Evolutionary conservation across 64 coral and sea anemone genomes (phyloP), one percentile per base, ranked within the genome.

Genomic region (Hydrozoanthus tunicans): DNA sequence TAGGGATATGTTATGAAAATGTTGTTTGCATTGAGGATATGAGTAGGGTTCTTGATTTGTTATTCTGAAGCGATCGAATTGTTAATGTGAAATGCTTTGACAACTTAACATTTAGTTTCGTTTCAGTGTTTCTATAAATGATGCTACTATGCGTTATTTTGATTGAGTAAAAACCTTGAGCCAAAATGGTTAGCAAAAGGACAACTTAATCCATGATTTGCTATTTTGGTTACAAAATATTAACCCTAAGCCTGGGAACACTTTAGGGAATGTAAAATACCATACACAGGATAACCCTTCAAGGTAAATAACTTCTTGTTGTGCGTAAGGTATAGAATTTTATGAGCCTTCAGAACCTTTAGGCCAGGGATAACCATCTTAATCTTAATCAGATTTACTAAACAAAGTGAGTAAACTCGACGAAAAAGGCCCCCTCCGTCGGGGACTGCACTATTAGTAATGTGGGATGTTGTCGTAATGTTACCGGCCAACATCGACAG

Each of bases 191-290:
- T 80, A 13, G 17, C 1, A 43, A 53, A 79, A 62, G 77, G 63
- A 25, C 89, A 91, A 67, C 80, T 81, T 70, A 91, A 12, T 25
- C 26, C 64, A 20, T 51, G 81, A 79, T 81, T 81, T 81, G 89
- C 52, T 26, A 66, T 43, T 4, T 91, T 64, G 89, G 51, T 91
- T 91, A 43, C 61, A 20, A 3, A 67, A 81, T 80, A 67, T 71
- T 55, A 67, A 81, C 56, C 63, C 89, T 9, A 91, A 91, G 66
- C 76, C 89, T 8, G 56, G 86, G 9, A 56, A 26, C 7, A 10
- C 86, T 27, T 90, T 90, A 77, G 86, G 86, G 7, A 90, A 90
- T 90, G 86, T 90, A 5, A 90, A 90, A 52, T 77, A 71, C 9
- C 83, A 86, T 14, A 78, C 56, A 26, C 75, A 54, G 10, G 27